Evolutionary conservation across 2,888 invertebrate species (phyloP), one percentile per base, ranked within the genome.

Genomic region (Apantesis nais): DNA sequence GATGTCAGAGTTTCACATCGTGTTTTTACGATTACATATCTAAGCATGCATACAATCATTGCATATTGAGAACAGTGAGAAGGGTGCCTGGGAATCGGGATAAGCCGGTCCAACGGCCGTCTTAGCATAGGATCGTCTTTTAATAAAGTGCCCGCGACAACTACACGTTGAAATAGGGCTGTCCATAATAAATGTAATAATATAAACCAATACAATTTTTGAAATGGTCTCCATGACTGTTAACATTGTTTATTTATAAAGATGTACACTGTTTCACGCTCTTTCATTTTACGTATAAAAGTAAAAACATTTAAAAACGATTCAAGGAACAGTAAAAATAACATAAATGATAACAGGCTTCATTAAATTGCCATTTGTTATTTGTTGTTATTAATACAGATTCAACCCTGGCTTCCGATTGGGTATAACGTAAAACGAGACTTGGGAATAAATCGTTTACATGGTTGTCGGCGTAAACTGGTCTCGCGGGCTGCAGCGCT

Each of bases 401-500:
- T 88, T 79, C 92, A 93, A 83, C 93, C 94, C 93, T 93, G 89
- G 88, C 90, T 92, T 89, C 90, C 88, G 92, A 92, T 93, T 93
- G 89, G 89, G 91, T 92, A 39, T 41, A 93, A 95, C 93, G 94
- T 94, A 94, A 94, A 94, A 93, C 93, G 89, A 93, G 92, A 86
- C 89, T 90, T 87, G 88, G 91, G 93, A 92, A 94, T 94, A 94
- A 94, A 94, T 95, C 93, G 94, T 94, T 95, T 95, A 95, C 94
- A 95, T 94, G 94, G 90, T 93, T 94, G 94, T 95, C 94, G 93
- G 94, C 93, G 93, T 93, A 95, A 94, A 94, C 94, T 94, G 94
- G 94, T 94, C 94, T 83, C 89, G 86, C 88, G 87, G 87, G 88
- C 85, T 80, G 83, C 82, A 85, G 85, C 84, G 84, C 83, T 76